Evolutionary conservation across 2,888 invertebrate genomes (phyloP), one percentile per base, ranked within the genome.

Genomic region (Chloroclystis v-ata): DNA sequence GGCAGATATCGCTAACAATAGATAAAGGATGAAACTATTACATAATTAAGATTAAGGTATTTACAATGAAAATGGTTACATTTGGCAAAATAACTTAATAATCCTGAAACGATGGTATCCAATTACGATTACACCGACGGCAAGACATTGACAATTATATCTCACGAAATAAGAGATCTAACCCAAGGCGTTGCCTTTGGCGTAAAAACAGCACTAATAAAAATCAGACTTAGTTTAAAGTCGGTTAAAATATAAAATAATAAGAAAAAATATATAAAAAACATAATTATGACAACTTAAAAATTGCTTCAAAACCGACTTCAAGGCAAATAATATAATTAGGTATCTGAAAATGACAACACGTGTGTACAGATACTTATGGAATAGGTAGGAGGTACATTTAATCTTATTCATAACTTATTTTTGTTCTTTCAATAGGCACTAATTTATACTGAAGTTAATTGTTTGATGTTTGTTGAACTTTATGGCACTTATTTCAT

Each of bases 21-120:
- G 50, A 50, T 50, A 42, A 54, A 57, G 47, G 54, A 67, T 63
- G 59, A 71, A 63, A 66, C 59, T 63, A 37, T 14, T 26, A 30
- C 70, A 68, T 72, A n/a, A n/a, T n/a, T n/a, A n/a, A n/a, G n/a
- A n/a, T n/a, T n/a, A 63, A 57, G 73, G 75, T 82, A 85, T 86
- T 79, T 85, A 86, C 85, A 86, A 65, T 68, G 60, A 68, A 70
- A 69, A 61, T 71, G 69, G 69, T 72, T 77, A 79, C 76, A 81
- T 82, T 82, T 84, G 78, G 80, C 77, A 78, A 82, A 83, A 83
- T 83, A 84, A 84, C 78, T 84, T 82, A 65, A 60, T 67, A 60
- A 57, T 30, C 63, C 20, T 35, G 56, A 57, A 62, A 66, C 67
- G 59, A 61, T 64, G 53, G 32, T 44, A 51, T 44, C 20, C 37